Base-by-base conservation (phyloP, 2,113 vertebrate genomes). In the Danionella cerebrum region DNA sequence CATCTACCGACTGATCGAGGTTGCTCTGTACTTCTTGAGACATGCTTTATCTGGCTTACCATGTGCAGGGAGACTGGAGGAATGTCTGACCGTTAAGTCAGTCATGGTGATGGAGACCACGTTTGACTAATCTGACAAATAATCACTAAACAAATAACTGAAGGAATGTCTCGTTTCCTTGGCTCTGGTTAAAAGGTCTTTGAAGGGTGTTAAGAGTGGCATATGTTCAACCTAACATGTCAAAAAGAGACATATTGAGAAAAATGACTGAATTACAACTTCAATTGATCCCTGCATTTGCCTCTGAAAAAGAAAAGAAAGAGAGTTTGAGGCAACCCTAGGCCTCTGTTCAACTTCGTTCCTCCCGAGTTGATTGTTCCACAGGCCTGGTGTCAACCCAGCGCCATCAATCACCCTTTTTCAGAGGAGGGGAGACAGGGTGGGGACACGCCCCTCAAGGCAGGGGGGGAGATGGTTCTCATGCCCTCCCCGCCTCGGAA, bases 361-460 rank as follows among this genome's bases (percentile, higher is more conserved):
- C 86, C 84, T 86, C 82, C 84, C 84, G 79, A 85, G 83, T 82
- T 84, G 83, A 90, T 90, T 89, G 87, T 89, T 87, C 78, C 77
- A 75, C 79, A 82, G 81, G 84, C 84, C 79, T 83, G 81, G 85
- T 88, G 87, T 88, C 86, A 86, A 83, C 80, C 84, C 82, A 81
- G 77, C 54, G 77, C 87, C 87, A 90, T 90, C 87, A 90, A 90
- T 90, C 87, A 89, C 85, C 77, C 73, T 80, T 76, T 87, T 90
- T 88, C 85, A 89, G 86, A 86, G 84, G 80, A 81, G 79, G 80
- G 84, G 83, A 88, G 86, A 89, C 87, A 89, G 88, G 82, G 85
- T 72, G 74, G 82, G 83, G 84, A 87, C 84, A 85, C 86, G 86
- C 88, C 88, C 82, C 82, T 75, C 72, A 82, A 81, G 84, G 84